Percentiles rank a stretch among this genome's conserved stretches.
These are phyloP conservation scores for Dorcus parallelipipedus DNA, from an alignment of 2,888 invertebrate genomes.

Conservation along the genomic window DNA sequence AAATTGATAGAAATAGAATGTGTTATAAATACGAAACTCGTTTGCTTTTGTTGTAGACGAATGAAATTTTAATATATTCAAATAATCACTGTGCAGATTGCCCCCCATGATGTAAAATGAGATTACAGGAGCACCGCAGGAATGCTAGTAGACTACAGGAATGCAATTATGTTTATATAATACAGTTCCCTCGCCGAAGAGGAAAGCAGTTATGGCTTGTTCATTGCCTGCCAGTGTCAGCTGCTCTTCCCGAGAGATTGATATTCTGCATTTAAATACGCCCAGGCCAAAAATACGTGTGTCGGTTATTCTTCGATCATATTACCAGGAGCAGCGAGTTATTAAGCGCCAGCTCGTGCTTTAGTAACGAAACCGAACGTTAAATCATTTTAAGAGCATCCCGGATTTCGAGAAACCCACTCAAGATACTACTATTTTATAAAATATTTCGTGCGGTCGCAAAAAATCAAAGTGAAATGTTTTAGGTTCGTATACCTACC, in stretches of 20 bases:
- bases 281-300: not conserved
- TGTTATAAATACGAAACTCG: not conserved
- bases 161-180: conserved; percentile 17
- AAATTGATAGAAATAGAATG: not conserved
- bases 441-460: no score
- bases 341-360: no score
- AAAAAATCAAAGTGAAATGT: no score
- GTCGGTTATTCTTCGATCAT: no score
- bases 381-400: no score
- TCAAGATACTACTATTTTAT: no score
- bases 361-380: no score
- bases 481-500: no score
- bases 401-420: no score
- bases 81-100: not conserved
- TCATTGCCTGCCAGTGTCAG: conserved; percentile 14
- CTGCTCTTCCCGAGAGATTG: conserved; percentile 2
- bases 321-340: no score
- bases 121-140: conserved; percentile 4
- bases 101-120: not conserved
- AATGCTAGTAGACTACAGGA: conserved; percentile 4
- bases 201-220: conserved; percentile 11
- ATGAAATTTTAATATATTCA: not conserved
- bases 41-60: not conserved
- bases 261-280: conserved; percentile 1
- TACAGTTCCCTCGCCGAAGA: conserved; percentile 1